Conservation (phyloP, 2,113 vertebrate genomes). For the Chloropsis cyanopogon region DNA sequence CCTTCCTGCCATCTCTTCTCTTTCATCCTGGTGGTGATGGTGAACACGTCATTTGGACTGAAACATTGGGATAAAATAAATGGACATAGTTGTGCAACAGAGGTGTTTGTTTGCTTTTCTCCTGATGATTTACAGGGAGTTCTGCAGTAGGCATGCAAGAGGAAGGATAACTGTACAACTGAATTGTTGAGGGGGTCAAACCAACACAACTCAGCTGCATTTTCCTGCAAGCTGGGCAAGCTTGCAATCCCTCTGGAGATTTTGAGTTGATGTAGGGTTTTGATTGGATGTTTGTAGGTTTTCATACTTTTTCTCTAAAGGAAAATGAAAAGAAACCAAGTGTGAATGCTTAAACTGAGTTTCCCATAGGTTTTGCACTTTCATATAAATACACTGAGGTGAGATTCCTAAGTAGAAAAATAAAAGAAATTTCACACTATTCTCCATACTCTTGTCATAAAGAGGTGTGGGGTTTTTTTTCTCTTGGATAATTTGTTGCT, state of each 20-base stretch:
- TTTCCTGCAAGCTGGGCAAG: background rate
- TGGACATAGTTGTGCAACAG: background rate
- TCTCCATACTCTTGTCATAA: background rate
- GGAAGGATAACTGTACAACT: background rate
- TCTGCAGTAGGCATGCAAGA: background rate
- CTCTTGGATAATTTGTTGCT: background rate
- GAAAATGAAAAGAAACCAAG: background rate
- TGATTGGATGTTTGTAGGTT: background rate
- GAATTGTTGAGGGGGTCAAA: background rate
- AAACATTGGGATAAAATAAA: background rate
- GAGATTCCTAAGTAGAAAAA: background rate
- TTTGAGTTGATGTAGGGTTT: background rate
- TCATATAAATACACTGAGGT: background rate
- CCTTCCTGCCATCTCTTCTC: background rate
- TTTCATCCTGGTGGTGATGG: background rate
- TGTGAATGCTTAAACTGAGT: background rate
- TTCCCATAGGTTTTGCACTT: background rate
- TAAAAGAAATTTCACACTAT: background rate
- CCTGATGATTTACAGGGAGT: background rate
- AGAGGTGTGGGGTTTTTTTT: background rate
- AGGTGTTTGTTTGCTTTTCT: background rate
- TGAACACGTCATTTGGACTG: rapidly evolving
- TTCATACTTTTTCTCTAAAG: background rate
- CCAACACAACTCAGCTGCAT: background rate
- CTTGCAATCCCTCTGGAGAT: background rate